Base-by-base conservation (phyloP, 2,797 vertebrate genomes). In the Setipinna tenuifilis region DNA sequence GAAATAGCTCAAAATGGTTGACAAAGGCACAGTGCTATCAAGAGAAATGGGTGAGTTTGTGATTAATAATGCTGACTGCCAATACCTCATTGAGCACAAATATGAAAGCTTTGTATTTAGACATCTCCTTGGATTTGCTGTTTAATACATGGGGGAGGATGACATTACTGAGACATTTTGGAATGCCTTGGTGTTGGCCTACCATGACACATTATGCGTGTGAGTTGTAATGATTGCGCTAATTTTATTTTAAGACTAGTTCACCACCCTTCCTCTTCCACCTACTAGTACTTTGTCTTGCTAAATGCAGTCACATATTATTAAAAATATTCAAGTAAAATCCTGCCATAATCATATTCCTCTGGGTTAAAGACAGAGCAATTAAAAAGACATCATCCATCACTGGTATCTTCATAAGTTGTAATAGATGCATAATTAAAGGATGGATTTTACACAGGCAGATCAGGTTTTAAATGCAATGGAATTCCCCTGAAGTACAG, bases 401-500 rank as follows among this genome's bases (percentile, higher is more conserved):
- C 10, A 17, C 23, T 71, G 65, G 25, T 17, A 14, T 28, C 25
- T 71, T 71, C 65, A 71, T 71, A 11, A 31, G 28, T 28, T 71
- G 23, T 71, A 65, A 71, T 71, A 71, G 65, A 23, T 68, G 62
- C 25, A 31, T 65, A 65, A 65, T 65, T 65, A 65, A 7, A 65
- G 23, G 61, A 65, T n/a, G 3, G 2, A 71, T 68, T 46, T 25
- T 86, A 81, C 57, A n/a, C 35, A 80, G 35, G 12, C 21, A 58
- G 41, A 80, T 19, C 58, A 59, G 81, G 62, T 62, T 54, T 54
- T 54, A 14, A 54, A 54, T 10, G 50, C 50, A 85, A 54, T 80
- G 83, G 81, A 59, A 75, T 23, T 71, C 57, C 80, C 41, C 28
- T 83, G 54, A 59, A 82, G 68, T 83, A 58, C 44, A 83, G 83